Evolutionary conservation across 64 coral and sea anemone genomes (phyloP).

Genomic region (Montipora foliosa): DNA sequence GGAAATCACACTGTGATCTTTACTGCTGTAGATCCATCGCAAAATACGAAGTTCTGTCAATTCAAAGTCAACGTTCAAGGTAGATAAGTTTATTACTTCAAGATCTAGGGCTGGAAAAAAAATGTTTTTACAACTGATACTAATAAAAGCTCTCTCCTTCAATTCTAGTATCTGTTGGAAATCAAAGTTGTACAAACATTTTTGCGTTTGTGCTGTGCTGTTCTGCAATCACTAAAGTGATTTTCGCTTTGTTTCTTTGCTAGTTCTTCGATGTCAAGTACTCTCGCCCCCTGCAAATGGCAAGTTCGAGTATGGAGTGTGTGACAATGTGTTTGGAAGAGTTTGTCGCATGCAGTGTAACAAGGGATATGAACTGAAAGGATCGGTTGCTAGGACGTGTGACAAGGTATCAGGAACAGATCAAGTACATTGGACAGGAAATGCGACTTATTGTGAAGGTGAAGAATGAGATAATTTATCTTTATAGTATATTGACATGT

Average conservation of each 20-base stretch:
- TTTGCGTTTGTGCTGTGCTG: not conserved
- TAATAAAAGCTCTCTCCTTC: not conserved
- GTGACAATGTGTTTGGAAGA: conserved; percentile 51
- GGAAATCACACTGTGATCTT: conserved; percentile 50
- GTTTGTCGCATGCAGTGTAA: conserved; percentile 36
- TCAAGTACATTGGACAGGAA: conserved; percentile 21
- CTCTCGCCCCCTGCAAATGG: conserved; percentile 45
- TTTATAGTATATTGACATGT: not conserved
- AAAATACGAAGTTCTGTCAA: conserved; percentile 31
- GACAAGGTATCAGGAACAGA: conserved; percentile 15
- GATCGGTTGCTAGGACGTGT: conserved; percentile 39
- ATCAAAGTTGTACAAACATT: not conserved
- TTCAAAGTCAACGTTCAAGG: conserved; percentile 63
- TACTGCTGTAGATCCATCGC: conserved; percentile 45
- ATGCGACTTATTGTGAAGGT: conserved; percentile 14
- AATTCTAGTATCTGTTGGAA: not conserved
- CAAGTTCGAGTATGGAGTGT: conserved; percentile 6
- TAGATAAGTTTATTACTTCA: not conserved
- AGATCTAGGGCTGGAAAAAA: not conserved
- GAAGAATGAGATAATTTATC: not conserved
- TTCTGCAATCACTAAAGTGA: not conserved
- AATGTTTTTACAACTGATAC: not conserved
- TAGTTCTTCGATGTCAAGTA: conserved; percentile 52
- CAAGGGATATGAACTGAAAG: conserved; percentile 54
- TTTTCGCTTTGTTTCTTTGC: not conserved